Percentiles rank a stretch among this genome's conserved stretches.
Conservation (phyloP, 2,888 invertebrate genomes). For the Clivina fossor region DNA sequence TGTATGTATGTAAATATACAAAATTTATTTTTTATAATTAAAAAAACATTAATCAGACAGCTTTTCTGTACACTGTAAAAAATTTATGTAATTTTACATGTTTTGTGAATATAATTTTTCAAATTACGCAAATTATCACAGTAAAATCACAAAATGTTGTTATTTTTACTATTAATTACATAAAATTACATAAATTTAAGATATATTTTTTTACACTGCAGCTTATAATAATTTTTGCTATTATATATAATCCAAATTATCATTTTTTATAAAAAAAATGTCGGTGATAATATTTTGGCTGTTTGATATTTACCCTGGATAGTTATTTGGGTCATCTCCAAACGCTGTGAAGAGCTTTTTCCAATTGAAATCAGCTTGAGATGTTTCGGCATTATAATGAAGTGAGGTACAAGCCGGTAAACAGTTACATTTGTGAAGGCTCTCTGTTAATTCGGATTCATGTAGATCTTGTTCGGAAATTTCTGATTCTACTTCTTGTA, state of each 20-base stretch:
- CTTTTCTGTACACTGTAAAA: too few relatives aligned
- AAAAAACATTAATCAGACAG: not conserved
- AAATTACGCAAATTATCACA: too few relatives aligned
- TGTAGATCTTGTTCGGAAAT: slow-evolving; percentile 41
- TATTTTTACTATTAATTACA: too few relatives aligned
- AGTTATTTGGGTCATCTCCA: slow-evolving; percentile 51
- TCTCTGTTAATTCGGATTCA: slow-evolving; percentile 42
- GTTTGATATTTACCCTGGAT: slow-evolving; percentile 49
- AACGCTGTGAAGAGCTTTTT: slow-evolving; percentile 60
- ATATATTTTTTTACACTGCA: too few relatives aligned
- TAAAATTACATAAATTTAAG: too few relatives aligned
- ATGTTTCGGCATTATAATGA: slow-evolving; percentile 71
- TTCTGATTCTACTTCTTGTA: slow-evolving; percentile 56
- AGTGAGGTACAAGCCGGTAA: slow-evolving; percentile 69
- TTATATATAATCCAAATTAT: too few relatives aligned
- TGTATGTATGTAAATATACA: too few relatives aligned
- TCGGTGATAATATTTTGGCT: not conserved
- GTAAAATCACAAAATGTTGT: too few relatives aligned
- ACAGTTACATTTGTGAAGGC: slow-evolving; percentile 57
- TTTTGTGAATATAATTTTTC: too few relatives aligned
- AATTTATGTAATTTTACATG: too few relatives aligned
- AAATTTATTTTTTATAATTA: slow-evolving; percentile 8
- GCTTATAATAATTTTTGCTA: too few relatives aligned
- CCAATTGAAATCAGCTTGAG: slow-evolving; percentile 70
- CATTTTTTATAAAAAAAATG: slow-evolving; percentile 6